Conservation (phyloP, 2,888 invertebrate genomes). For the Folsomia manolachei region DNA sequence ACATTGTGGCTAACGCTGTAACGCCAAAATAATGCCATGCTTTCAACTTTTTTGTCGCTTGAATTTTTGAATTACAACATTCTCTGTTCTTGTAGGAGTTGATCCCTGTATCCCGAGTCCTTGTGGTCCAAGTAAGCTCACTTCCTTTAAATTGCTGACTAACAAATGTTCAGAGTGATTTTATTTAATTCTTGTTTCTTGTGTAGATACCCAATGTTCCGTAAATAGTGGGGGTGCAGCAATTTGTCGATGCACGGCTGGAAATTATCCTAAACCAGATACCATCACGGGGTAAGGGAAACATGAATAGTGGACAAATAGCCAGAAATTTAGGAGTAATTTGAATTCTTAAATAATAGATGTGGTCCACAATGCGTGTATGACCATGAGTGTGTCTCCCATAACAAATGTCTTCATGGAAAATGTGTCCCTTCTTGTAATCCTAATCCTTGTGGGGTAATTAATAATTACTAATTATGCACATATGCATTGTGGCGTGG, state of each 20-base stretch:
- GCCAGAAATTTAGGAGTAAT: no score
- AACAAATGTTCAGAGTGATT: neutral
- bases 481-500: no score
- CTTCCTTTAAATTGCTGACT: no score
- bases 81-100: constrained; percentile 29
- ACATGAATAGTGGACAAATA: no score
- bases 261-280: constrained; percentile 52
- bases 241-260: constrained; percentile 50
- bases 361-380: constrained; percentile 52
- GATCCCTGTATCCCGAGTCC: constrained; percentile 51
- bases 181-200: constrained; percentile 18
- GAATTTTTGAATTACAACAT: no score
- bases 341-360: no score
- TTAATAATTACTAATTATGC: neutral
- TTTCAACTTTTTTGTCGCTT: no score
- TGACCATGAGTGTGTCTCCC: constrained; percentile 45
- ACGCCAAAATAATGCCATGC: no score
- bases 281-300: constrained; percentile 52
- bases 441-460: constrained; percentile 35
- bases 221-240: constrained; percentile 47
- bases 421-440: constrained; percentile 44
- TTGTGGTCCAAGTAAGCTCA: constrained; percentile 44
- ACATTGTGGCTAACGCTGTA: no score
- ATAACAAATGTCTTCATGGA: constrained; percentile 42
- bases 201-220: constrained; percentile 51